Base-by-base conservation (phyloP, 2,113 vertebrate genomes). In the Pteruthius melanotis region DNA sequence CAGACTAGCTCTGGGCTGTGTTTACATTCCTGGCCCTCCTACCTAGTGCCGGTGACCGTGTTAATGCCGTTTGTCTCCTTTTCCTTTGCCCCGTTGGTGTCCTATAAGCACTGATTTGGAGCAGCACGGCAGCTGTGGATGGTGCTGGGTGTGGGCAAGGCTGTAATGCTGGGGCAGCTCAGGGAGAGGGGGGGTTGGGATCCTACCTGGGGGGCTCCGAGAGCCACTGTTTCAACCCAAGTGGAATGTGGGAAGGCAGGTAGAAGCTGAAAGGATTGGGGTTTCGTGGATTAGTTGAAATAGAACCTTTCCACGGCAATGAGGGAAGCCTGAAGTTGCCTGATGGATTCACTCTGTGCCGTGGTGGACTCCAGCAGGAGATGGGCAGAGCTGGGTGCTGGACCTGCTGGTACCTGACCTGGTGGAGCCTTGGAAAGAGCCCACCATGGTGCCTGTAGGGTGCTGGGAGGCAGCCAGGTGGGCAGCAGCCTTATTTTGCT, bases 1-100 rank as follows among this genome's bases (percentile, higher is more conserved):
- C 69, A 91, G 96, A 27, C 85, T 68, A 86, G 47, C 70, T 80
- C 69, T 1, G 5, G 84, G 74, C 96, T 94, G 82, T 61, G 74
- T 97, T 97, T 97, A 96, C 95, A 96, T 97, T 97, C 96, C 91
- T 93, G 53, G 75, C 89, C 54, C 92, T 91, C 84, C 59, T 92
- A 87, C 65, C 72, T 54, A 10, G 61, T 4, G 28, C 80, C 17
- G 71, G 92, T 64, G 71, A 90, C 84, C 2, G 30, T 20, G 81
- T 83, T 72, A 47, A 88, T 6, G n/a, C 49, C 3, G 0, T 60
- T 93, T 75, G 61, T 52, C 86, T 74, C 60, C 45, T 30, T 70
- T 59, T 52, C 71, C 49, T 84, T 87, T 0, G 0, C 20, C 10
- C 23, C 37, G 0, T 22, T 59, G 56, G 35, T 75, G 53, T 66